Percentiles rank a stretch among this genome's conserved stretches.
Conservation (phyloP, 2,113 vertebrate species). For the Cryptoleucopteryx plumbea region DNA sequence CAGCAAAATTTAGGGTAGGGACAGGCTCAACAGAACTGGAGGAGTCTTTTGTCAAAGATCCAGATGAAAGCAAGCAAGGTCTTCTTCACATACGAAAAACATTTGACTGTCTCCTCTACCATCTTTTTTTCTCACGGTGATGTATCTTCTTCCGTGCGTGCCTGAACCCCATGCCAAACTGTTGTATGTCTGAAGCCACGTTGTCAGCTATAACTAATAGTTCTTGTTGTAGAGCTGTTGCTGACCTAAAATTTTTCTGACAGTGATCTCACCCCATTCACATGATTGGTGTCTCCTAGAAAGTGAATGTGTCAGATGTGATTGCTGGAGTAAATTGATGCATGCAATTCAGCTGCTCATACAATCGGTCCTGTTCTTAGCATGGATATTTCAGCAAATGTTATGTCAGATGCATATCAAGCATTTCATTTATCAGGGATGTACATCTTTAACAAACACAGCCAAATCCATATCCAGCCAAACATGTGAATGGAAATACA, state of each 20-base stretch:
- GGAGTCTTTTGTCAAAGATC: not conserved
- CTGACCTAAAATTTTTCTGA: slow-evolving; percentile 25
- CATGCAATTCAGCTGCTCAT: not conserved
- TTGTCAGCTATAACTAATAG: not conserved
- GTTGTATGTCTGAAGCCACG: not conserved
- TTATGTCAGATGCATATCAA: not conserved
- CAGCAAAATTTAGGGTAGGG: not conserved
- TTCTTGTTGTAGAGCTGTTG: not conserved
- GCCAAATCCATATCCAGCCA: not conserved
- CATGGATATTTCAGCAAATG: not conserved
- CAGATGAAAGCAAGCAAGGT: not conserved
- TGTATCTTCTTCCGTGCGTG: not conserved
- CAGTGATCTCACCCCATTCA: not conserved
- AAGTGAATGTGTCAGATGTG: not conserved
- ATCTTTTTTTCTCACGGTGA: not conserved
- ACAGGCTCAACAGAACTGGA: not conserved
- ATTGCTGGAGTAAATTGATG: not conserved
- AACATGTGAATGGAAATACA: not conserved
- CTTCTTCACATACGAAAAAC: not conserved
- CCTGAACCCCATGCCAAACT: not conserved
- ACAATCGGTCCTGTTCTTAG: not conserved
- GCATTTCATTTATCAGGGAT: not conserved
- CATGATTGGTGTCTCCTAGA: not conserved
- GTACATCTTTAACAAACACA: not conserved
- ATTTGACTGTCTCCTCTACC: not conserved